Conservation (phyloP, 2,888 invertebrate genomes). For the Melipona beecheii region DNA sequence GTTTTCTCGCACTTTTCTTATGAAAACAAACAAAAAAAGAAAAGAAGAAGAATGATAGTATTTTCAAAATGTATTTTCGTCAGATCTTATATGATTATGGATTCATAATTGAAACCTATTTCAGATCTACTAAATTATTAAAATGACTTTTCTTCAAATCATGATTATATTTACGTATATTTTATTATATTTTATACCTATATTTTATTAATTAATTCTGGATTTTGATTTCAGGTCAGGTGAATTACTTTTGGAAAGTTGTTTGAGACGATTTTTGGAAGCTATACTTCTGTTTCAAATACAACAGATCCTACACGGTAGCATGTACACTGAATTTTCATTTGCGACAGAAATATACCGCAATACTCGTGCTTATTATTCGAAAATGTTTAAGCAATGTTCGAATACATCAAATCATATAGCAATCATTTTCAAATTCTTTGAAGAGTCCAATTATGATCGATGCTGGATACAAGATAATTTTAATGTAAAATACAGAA, state of each 20-base stretch:
- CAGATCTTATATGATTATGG: neutral
- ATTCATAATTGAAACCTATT: neutral
- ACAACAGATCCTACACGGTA: constrained; percentile 82
- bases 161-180: neutral
- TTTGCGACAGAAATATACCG: constrained; percentile 80
- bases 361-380: constrained; percentile 79
- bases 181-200: neutral
- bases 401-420: constrained; percentile 67
- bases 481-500: neutral
- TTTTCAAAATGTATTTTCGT: neutral
- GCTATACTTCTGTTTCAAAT: constrained; percentile 73
- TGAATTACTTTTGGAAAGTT: neutral
- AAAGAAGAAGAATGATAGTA: neutral
- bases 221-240: constrained; percentile 61
- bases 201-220: constrained; percentile 27
- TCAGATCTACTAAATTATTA: neutral
- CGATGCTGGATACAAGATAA: neutral
- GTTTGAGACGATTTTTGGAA: constrained; percentile 58
- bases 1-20: too few species aligned
- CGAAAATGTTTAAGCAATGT: constrained; percentile 77
- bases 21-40: neutral
- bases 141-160: constrained; percentile 14
- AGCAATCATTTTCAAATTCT: neutral
- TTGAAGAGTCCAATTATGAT: neutral
- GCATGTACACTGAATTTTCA: constrained; percentile 87